phyloP scores from a whole-genome alignment of 2,888 invertebrate species.

The Synanthedon myopaeformis region DNA sequence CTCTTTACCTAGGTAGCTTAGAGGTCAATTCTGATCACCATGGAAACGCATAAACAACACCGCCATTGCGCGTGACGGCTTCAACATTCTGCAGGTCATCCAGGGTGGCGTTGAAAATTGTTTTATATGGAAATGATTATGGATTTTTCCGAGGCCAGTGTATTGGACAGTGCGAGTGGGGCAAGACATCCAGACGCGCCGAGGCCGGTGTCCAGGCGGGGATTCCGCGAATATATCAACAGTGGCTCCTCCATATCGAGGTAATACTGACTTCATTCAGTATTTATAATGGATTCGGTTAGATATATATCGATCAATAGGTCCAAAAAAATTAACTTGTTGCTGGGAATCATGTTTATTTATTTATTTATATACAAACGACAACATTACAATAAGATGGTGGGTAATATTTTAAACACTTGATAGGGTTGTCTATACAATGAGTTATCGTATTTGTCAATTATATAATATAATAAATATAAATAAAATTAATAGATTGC shows the following conservation, averaged over 20 bases:
- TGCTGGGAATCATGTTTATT: too few relatives aligned
- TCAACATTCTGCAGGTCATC: constrained; percentile 10
- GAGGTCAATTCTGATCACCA: constrained; percentile 12
- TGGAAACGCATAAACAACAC: constrained; percentile 45
- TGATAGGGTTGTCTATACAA: too few relatives aligned
- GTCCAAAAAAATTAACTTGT: too few relatives aligned
- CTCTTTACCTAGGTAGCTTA: too few relatives aligned
- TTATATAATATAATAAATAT: too few relatives aligned
- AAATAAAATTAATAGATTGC: too few relatives aligned
- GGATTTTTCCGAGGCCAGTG: constrained; percentile 57
- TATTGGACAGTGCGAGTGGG: constrained; percentile 28
- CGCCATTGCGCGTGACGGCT: constrained; percentile 38
- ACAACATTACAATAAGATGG: too few relatives aligned
- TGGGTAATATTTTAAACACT: too few relatives aligned
- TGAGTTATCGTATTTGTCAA: too few relatives aligned
- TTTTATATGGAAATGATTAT: constrained; percentile 25
- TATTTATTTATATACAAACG: too few relatives aligned
- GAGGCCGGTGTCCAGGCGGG: constrained; percentile 52
- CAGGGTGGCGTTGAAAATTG: constrained; percentile 25
- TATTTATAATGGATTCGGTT: not conserved
- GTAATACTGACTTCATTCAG: constrained; percentile 14
- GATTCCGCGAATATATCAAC: constrained; percentile 47
- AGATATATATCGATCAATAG: not conserved
- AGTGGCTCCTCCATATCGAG: constrained; percentile 44
- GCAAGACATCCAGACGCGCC: constrained; percentile 34